Evolutionary conservation across 2,888 invertebrate species (phyloP), one percentile per base, ranked within the genome.

Genomic region (Seladonia tumulorum): DNA sequence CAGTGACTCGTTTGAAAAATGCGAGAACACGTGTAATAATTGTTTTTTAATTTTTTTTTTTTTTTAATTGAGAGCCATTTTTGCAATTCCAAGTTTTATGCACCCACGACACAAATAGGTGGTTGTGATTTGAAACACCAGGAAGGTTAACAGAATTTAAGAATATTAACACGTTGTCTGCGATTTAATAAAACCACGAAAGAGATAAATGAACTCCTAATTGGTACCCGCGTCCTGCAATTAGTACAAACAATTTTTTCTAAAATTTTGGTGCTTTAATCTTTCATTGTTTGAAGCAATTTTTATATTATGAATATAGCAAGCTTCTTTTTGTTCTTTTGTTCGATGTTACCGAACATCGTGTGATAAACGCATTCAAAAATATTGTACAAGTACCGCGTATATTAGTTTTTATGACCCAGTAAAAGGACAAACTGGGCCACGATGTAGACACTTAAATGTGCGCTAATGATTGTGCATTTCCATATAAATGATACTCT

Each of bases 381-480:
- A 63, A 63, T 29, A 29, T 29, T 29, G 29, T 63, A 29, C 29
- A 16, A 63, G 29, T 63, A 63, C 63, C 70, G 42, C 12, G 70
- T n/a, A n/a, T 5, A 68, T 68, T 39, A 68, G 39, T 18, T 35
- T 68, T 35, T 22, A 39, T 39, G 66, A 68, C 39, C 39, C 35
- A 39, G 22, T 39, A 39, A n/a, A n/a, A 39, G 22, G 39, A 39
- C 8, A 10, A 68, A 68, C 35, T 39, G 35, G 39, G 35, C 66
- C 66, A 68, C 35, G 35, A 68, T 39, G 66, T 10, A 39, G 39
- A 68, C 39, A 68, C 39, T 68, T 68, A 68, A 68, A 68, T 39
- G 39, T 68, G 39, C 12, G 66, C 66, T 39, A 68, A 35, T 39
- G 66, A 39, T 68, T 68, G 22, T 68, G 22, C 12, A 39, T 68